Percentiles rank a stretch among this genome's conserved stretches.
phyloP scores from a whole-genome alignment of 2,797 vertebrate genomes.

The Crenichthys baileyi region DNA sequence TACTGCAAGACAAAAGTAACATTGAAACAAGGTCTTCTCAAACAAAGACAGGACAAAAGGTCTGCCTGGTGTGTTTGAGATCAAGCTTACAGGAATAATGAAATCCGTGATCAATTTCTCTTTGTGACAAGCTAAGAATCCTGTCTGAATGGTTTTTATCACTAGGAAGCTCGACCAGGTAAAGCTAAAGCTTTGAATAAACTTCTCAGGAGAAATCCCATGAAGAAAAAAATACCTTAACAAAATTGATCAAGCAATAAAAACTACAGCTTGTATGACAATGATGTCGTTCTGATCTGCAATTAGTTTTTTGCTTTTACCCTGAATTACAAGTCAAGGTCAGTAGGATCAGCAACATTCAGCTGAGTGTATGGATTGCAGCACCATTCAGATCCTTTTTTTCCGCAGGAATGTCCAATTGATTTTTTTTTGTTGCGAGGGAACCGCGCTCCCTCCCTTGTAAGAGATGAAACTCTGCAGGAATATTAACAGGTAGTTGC shows the following conservation, averaged over 20 bases:
- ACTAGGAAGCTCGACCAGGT: slow-evolving; percentile 32
- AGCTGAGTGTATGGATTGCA: background rate
- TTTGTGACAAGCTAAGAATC: slow-evolving; percentile 43
- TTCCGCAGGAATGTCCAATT: slow-evolving; percentile 78
- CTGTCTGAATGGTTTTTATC: slow-evolving; percentile 38
- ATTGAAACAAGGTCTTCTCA: slow-evolving; percentile 28
- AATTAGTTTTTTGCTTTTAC: background rate
- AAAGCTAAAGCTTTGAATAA: slow-evolving; percentile 27
- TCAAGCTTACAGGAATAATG: slow-evolving; percentile 39
- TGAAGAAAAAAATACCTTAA: background rate
- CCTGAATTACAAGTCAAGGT: slow-evolving; percentile 38
- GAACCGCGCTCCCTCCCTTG: slow-evolving; percentile 59
- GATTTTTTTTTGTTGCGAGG: slow-evolving; percentile 65
- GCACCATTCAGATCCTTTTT: slow-evolving; percentile 5
- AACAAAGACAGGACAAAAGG: background rate
- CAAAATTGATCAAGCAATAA: slow-evolving; percentile 14
- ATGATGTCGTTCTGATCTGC: slow-evolving; percentile 14
- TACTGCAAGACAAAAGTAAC: slow-evolving; percentile 10
- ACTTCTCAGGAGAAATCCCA: slow-evolving; percentile 16
- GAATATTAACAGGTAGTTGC: slow-evolving; percentile 86
- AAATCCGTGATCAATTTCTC: slow-evolving; percentile 56
- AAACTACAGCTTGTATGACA: background rate
- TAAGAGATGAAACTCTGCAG: slow-evolving; percentile 71
- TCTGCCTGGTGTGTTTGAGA: slow-evolving; percentile 37
- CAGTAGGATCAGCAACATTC: slow-evolving; percentile 19